These are phyloP conservation scores for Camelus dromedarius DNA, from an alignment of 2,113 vertebrate genomes.

Conservation along the genomic window DNA sequence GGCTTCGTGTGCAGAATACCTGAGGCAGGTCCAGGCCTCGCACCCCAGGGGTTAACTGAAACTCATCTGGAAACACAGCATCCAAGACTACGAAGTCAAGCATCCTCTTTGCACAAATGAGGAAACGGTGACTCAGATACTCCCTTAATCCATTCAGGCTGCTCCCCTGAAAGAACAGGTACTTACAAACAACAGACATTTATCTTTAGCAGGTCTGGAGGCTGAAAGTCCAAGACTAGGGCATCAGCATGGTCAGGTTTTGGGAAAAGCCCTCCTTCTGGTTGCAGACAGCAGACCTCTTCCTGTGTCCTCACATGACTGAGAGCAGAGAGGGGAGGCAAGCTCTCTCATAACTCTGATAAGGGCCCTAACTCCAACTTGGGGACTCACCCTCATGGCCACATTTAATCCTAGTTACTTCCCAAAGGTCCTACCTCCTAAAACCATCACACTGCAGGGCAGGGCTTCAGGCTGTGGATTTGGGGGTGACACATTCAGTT, in stretches of 20 bases:
- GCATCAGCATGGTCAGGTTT: background rate
- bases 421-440: background rate
- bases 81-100: background rate
- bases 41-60: too few relatives aligned
- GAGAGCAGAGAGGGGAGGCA: background rate
- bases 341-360: background rate
- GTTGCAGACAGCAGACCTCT: too few relatives aligned
- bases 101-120: background rate
- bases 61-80: background rate
- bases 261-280: background rate
- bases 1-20: background rate
- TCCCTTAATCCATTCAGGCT: background rate
- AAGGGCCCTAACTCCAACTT: background rate
- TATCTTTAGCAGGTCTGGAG: background rate
- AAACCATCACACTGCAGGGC: background rate
- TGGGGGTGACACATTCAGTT: background rate
- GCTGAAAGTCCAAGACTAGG: background rate
- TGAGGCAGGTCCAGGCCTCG: fast-evolving
- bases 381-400: too few relatives aligned
- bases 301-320: background rate
- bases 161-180: background rate
- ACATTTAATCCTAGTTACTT: background rate
- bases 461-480: background rate
- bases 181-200: background rate
- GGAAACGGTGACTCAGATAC: background rate